A percentile compares a stretch with the other conserved stretches of the same genome.
phyloP scores from a whole-genome alignment of 2,888 invertebrate genomes.

The Nomada hirtipes region DNA sequence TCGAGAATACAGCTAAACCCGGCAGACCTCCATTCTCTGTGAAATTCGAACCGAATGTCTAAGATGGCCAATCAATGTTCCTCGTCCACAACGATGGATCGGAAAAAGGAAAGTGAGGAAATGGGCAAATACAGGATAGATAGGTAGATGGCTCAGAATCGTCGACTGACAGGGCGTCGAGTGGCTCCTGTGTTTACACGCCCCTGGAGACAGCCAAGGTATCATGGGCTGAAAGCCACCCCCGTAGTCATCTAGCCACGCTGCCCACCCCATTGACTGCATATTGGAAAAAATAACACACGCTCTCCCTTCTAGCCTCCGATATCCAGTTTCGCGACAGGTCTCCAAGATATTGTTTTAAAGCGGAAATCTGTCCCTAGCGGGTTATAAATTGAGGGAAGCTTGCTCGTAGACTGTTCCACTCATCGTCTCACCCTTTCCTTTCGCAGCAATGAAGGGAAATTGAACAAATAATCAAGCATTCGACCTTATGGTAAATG shows the following conservation, averaged over 20 bases:
- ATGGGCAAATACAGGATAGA: slow-evolving; percentile 12
- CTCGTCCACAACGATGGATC: slow-evolving; percentile 3
- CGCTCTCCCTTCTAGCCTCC: slow-evolving; percentile 27
- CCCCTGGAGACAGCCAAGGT: slow-evolving; percentile 76
- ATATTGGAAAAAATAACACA: slow-evolving; percentile 78
- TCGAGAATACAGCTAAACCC: slow-evolving; percentile 34
- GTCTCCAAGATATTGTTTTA: slow-evolving; percentile 80
- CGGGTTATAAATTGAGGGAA: slow-evolving; percentile 79
- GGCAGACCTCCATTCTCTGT: slow-evolving; percentile 56
- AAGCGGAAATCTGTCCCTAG: slow-evolving; percentile 82
- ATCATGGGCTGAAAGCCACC: slow-evolving; percentile 71
- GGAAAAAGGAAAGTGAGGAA: not conserved
- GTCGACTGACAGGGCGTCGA: slow-evolving; percentile 78
- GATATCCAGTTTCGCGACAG: slow-evolving; percentile 61
- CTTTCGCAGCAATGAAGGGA: not conserved
- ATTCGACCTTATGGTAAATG: slow-evolving; percentile 53
- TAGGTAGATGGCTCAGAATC: slow-evolving; percentile 42
- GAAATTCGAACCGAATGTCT: slow-evolving; percentile 62
- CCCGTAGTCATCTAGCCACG: slow-evolving; percentile 63
- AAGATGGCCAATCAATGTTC: slow-evolving; percentile 33
- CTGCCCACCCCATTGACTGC: slow-evolving; percentile 57
- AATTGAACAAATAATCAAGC: slow-evolving; percentile 37
- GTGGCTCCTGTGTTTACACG: slow-evolving; percentile 80
- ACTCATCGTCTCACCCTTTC: not conserved
- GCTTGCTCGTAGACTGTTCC: slow-evolving; percentile 35